A percentile compares a stretch with the other conserved stretches of the same genome.
These are phyloP conservation scores for Reinhardtius hippoglossoides DNA, from an alignment of 2,113 vertebrate species.

Conservation along the genomic window DNA sequence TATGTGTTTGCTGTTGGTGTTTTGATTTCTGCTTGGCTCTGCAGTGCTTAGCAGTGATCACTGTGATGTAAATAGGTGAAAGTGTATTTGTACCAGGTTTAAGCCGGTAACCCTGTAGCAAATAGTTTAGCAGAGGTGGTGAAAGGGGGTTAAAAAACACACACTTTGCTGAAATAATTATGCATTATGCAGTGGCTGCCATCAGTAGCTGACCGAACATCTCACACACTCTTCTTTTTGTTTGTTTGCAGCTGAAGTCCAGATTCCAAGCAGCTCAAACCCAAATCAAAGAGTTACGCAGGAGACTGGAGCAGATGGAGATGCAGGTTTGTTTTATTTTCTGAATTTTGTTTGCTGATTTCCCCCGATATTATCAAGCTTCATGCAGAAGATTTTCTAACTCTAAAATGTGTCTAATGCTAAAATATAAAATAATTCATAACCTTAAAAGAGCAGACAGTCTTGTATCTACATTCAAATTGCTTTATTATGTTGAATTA, in stretches of 20 bases:
- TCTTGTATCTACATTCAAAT: no score
- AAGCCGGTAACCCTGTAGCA: not conserved
- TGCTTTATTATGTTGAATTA: no score
- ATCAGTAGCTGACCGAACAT: not conserved
- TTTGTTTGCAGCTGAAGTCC: slow-evolving; percentile 85
- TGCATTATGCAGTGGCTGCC: no score
- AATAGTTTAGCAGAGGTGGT: not conserved
- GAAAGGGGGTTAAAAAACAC: not conserved
- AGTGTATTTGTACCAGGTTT: not conserved
- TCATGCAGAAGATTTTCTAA: no score
- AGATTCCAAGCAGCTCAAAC: slow-evolving; percentile 90
- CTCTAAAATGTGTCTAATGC: no score
- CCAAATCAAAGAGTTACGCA: slow-evolving; percentile 89
- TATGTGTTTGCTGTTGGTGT: not conserved
- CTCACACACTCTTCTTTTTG: slow-evolving; percentile 30
- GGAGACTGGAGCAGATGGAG: slow-evolving; percentile 89
- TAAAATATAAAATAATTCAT: not conserved
- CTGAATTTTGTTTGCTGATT: not conserved
- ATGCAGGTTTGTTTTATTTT: slow-evolving; percentile 84
- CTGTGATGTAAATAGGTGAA: not conserved
- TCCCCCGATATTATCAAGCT: no score
- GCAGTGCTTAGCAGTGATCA: no score
- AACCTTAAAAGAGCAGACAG: no score
- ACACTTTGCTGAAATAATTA: not conserved
- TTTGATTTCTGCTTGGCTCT: not conserved